Evolutionary conservation across 2,797 vertebrate genomes (phyloP).

Genomic region (Rhynchotus rufescens): DNA sequence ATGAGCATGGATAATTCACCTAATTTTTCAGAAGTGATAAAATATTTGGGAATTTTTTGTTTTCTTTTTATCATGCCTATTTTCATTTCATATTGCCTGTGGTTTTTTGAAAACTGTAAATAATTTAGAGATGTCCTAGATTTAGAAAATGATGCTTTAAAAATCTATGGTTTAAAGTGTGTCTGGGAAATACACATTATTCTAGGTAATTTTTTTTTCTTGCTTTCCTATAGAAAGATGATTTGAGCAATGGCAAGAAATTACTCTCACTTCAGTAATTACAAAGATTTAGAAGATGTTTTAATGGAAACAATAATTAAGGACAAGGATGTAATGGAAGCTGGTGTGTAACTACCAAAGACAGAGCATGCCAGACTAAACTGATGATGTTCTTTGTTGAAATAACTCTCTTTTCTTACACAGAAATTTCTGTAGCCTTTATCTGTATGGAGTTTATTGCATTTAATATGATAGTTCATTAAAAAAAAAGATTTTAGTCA

Average conservation of each 20-base stretch:
- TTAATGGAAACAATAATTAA: neutral
- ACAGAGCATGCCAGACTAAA: neutral
- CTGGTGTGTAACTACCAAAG: neutral
- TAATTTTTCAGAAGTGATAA: neutral
- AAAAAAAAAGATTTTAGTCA: neutral
- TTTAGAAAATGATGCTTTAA: conserved; percentile 40
- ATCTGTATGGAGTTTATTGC: neutral
- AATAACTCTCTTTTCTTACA: neutral
- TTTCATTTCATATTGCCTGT: conserved; percentile 27
- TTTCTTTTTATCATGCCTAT: neutral
- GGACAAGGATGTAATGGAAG: neutral
- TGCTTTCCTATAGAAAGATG: neutral
- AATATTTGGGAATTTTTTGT: neutral
- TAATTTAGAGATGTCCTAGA: conserved; percentile 65
- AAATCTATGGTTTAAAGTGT: conserved; percentile 33
- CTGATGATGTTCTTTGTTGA: neutral
- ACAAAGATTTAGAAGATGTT: neutral
- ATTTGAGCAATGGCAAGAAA: neutral
- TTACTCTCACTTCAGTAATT: neutral
- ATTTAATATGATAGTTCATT: neutral
- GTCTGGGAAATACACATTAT: neutral
- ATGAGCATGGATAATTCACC: neutral
- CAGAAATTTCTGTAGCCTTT: neutral
- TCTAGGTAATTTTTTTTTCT: neutral
- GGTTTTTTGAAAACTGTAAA: conserved; percentile 52